Evolutionary conservation across 2,797 vertebrate species (phyloP).

Genomic region (Champsocephalus esox): DNA sequence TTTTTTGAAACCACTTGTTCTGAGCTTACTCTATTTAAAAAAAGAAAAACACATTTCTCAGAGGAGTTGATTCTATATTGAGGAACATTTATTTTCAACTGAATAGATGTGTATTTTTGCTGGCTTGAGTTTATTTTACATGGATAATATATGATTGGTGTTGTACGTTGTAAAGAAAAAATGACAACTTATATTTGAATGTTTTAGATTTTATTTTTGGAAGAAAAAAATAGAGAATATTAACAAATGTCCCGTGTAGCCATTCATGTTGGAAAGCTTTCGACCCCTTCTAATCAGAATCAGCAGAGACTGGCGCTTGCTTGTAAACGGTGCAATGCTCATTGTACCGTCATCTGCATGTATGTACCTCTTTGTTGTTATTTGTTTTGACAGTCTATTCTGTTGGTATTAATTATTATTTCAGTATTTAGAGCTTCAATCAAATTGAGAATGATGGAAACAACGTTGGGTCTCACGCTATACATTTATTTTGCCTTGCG

Average conservation of each 20-base stretch:
- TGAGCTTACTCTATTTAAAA: slow-evolving; percentile 43
- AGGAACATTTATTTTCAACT: slow-evolving; percentile 73
- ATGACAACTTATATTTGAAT: slow-evolving; percentile 71
- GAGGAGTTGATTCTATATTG: slow-evolving; percentile 62
- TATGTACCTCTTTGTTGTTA: slow-evolving; percentile 34
- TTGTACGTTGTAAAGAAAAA: slow-evolving; percentile 53
- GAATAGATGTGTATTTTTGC: slow-evolving; percentile 80
- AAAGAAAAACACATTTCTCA: slow-evolving; percentile 22
- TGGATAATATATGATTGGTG: slow-evolving; percentile 76
- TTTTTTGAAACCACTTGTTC: slow-evolving; percentile 25
- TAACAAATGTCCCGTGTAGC: slow-evolving; percentile 48
- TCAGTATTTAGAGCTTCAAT: slow-evolving; percentile 52
- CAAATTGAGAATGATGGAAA: slow-evolving; percentile 18
- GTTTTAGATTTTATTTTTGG: slow-evolving; percentile 81
- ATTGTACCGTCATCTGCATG: slow-evolving; percentile 50
- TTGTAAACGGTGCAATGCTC: slow-evolving; percentile 30
- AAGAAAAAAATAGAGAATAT: slow-evolving; percentile 45
- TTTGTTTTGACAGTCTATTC: slow-evolving; percentile 9
- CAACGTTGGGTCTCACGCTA: neutral
- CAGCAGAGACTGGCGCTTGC: slow-evolving; percentile 25
- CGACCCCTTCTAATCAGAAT: slow-evolving; percentile 28
- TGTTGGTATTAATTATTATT: slow-evolving; percentile 45
- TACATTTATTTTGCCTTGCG: slow-evolving; percentile 40
- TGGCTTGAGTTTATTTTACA: slow-evolving; percentile 81
- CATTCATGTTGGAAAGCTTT: slow-evolving; percentile 33